Percentiles rank a stretch among this genome's conserved stretches.
Evolutionary conservation across 2,113 vertebrate genomes (phyloP).

Genomic region (Oxyura jamaicensis): DNA sequence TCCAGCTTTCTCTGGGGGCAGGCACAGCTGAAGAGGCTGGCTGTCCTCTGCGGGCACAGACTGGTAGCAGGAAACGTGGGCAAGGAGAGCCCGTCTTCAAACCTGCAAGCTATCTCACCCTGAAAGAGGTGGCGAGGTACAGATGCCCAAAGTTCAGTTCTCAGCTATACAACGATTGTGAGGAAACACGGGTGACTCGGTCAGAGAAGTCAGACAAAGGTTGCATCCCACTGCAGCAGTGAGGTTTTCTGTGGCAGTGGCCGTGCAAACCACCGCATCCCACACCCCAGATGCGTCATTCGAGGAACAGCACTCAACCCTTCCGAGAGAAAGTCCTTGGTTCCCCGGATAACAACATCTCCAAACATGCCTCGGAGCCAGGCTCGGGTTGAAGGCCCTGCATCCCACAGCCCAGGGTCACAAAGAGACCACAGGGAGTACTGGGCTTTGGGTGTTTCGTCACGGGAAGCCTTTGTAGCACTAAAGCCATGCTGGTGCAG

Average conservation of each 20-base stretch:
- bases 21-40: neutral
- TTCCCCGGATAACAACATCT: neutral
- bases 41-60: neutral
- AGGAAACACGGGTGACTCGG: neutral
- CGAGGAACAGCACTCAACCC: neutral
- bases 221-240: neutral
- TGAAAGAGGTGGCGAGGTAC: neutral
- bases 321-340: neutral
- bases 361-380: neutral
- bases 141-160: neutral
- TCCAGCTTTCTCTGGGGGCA: neutral
- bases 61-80: neutral
- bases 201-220: neutral
- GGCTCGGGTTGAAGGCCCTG: neutral
- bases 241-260: fast-evolving
- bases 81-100: neutral
- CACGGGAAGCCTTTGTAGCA: neutral
- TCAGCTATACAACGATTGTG: neutral
- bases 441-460: fast-evolving
- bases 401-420: neutral
- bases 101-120: neutral
- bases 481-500: neutral
- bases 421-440: neutral
- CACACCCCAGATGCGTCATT: fast-evolving
- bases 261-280: neutral